phyloP scores from a whole-genome alignment of 2,113 vertebrate species.

The Sturnus vulgaris region DNA sequence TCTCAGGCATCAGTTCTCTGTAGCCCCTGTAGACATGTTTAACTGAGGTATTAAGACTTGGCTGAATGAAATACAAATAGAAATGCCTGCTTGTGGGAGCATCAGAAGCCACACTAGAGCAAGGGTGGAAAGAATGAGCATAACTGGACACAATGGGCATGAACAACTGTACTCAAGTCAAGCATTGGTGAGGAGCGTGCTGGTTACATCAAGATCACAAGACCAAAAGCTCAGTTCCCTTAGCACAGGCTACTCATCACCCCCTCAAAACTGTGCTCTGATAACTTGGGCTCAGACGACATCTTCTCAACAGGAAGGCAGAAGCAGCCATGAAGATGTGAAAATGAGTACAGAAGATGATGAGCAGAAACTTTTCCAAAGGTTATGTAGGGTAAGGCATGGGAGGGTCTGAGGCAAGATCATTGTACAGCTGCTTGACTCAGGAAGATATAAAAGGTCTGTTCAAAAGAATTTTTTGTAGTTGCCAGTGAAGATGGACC shows the following conservation, averaged over 20 bases:
- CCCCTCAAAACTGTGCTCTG: neutral
- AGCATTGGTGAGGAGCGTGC: neutral
- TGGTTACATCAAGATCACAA: neutral
- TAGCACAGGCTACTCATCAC: accelerated
- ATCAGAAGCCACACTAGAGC: neutral
- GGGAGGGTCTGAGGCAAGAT: neutral
- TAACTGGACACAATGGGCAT: neutral
- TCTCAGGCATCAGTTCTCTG: neutral
- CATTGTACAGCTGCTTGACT: neutral
- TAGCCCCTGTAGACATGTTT: neutral
- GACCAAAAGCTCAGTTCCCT: neutral
- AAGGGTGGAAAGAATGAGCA: neutral
- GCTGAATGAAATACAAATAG: neutral
- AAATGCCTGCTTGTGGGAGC: neutral
- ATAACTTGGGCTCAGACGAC: neutral
- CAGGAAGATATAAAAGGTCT: neutral
- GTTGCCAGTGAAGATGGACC: neutral
- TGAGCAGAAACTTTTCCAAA: neutral
- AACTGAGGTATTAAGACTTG: neutral
- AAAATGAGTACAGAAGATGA: neutral
- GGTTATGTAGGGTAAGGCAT: neutral
- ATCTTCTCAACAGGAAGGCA: neutral
- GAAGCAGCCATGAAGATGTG: neutral
- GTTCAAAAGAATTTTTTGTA: neutral
- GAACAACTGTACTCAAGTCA: neutral